Evolutionary conservation across 2,797 vertebrate genomes (phyloP).

Genomic region (Hafferia zeledoni): DNA sequence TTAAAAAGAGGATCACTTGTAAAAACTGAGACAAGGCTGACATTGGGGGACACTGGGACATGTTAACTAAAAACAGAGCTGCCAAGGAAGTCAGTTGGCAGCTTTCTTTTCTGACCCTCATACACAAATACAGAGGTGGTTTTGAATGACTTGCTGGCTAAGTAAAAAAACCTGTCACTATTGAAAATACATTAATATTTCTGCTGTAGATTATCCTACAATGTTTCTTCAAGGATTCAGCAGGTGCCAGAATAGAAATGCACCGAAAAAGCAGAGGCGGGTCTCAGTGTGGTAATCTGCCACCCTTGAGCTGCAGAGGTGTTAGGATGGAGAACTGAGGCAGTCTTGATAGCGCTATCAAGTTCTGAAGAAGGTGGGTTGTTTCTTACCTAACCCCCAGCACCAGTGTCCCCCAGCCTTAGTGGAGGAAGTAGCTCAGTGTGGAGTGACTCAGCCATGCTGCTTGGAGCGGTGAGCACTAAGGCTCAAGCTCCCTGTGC

Average conservation of each 20-base stretch:
- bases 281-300: neutral
- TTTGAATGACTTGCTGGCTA: neutral
- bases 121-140: neutral
- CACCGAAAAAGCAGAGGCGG: neutral
- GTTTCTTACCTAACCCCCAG: neutral
- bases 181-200: neutral
- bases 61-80: neutral
- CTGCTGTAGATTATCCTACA: neutral
- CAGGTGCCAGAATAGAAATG: neutral
- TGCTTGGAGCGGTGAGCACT: neutral
- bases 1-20: neutral
- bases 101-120: neutral
- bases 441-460: neutral
- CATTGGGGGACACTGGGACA: neutral
- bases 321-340: neutral
- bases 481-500: rapidly evolving
- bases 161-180: neutral
- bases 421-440: neutral
- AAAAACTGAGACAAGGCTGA: neutral
- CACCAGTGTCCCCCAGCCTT: neutral
- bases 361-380: neutral
- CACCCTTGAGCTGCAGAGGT: neutral
- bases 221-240: neutral
- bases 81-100: neutral
- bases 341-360: neutral